These are phyloP conservation scores for Cryptocephalus primarius DNA, from an alignment of 2,888 invertebrate genomes.

Conservation along the genomic window DNA sequence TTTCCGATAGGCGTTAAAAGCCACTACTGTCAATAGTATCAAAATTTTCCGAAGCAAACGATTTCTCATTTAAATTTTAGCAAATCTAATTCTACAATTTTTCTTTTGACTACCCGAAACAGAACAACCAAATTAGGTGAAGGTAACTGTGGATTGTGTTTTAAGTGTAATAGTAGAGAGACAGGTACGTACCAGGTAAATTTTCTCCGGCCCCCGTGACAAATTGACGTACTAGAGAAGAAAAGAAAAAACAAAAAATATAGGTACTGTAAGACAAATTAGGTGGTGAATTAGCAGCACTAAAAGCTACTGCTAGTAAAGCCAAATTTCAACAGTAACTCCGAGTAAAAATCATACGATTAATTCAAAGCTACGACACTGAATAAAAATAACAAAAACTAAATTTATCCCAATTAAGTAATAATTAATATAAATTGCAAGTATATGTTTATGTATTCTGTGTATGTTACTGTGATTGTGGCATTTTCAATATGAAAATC, in stretches of 20 bases:
- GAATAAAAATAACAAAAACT: slow-evolving; percentile 34
- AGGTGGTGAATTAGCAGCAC: slow-evolving; percentile 19
- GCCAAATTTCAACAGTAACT: slow-evolving; percentile 34
- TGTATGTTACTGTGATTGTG: slow-evolving; percentile 37
- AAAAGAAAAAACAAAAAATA: slow-evolving; percentile 41
- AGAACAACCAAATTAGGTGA: slow-evolving; percentile 37
- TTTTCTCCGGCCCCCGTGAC: slow-evolving; percentile 42
- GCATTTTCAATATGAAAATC: slow-evolving; percentile 6
- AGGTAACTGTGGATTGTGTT: slow-evolving; percentile 35
- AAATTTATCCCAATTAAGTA: slow-evolving; percentile 26
- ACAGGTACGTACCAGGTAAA: slow-evolving; percentile 41
- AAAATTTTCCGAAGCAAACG: no score
- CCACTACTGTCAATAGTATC: no score
- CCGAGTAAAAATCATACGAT: slow-evolving; percentile 26
- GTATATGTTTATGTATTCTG: slow-evolving; percentile 36
- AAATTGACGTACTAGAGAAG: slow-evolving; percentile 43
- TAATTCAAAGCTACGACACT: slow-evolving; percentile 35
- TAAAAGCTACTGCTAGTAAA: slow-evolving; percentile 7
- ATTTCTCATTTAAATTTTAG: no score
- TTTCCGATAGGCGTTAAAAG: no score
- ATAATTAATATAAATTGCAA: slow-evolving; percentile 30
- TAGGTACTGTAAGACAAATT: slow-evolving; percentile 38
- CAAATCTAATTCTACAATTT: neutral
- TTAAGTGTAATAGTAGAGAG: slow-evolving; percentile 36
- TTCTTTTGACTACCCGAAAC: slow-evolving; percentile 23